Evolutionary conservation across 2,888 invertebrate genomes (phyloP), one percentile per base, ranked within the genome.

Genomic region (Syritta pipiens): DNA sequence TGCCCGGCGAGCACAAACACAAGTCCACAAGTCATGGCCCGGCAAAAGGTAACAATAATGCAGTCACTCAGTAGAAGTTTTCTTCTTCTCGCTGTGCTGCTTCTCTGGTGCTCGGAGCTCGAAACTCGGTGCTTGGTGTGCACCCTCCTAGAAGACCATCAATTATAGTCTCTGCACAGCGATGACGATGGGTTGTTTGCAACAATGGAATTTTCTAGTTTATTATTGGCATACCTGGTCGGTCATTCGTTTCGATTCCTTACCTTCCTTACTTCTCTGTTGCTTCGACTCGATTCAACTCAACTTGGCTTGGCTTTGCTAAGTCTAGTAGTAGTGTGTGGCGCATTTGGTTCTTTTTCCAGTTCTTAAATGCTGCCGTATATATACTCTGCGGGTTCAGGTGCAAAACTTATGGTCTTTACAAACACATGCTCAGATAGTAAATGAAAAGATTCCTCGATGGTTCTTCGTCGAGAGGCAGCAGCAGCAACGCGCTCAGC

Each of bases 171-270:
- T 62, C 57, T 49, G 55, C 60, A 53, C 35, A 63, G 26, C 55
- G 62, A 75, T 67, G 68, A 75, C 62, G 79, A 67, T 74, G 67
- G 74, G 74, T 79, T 79, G 74, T 79, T 79, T 74, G 79, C 74
- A 79, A 79, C 79, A 74, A 68, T 79, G 74, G 79, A 79, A 74
- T 79, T 79, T 79, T 79, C 79, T 79, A 79, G 79, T 79, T 79
- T 74, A 79, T 79, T 74, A 79, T 68, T 79, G 79, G 74, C 74
- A 79, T 79, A 79, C 72, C 79, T 74, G 67, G 79, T 62, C 79
- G 74, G 79, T 79, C 79, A 79, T 79, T 79, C 79, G 62, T 79
- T 79, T 74, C 79, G 60, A 67, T 62, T 49, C 67, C 26, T 42
- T 30, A 46, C 19, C 55, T 37, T 55, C 30, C 40, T 10, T 69